These are phyloP conservation scores for Leptobrachium leishanense DNA, from an alignment of 2,113 vertebrate genomes.

Conservation along the genomic window DNA sequence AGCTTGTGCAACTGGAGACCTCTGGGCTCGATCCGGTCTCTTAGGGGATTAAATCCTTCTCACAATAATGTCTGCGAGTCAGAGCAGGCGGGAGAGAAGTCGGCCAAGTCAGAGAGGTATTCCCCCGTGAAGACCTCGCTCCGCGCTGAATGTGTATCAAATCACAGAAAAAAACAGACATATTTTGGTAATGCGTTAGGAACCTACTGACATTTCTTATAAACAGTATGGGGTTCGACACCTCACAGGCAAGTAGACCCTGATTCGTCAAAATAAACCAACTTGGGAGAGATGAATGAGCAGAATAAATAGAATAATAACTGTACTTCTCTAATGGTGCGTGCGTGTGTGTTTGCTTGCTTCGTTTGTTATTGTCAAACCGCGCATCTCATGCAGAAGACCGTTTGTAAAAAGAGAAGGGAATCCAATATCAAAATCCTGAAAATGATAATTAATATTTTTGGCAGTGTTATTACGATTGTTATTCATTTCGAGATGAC, in stretches of 20 bases:
- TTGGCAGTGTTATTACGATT: too few relatives aligned
- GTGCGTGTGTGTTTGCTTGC: too few relatives aligned
- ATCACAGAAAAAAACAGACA: conserved; percentile 23
- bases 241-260: background rate
- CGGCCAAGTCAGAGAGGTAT: conserved; percentile 7
- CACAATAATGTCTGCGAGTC: conserved; percentile 36
- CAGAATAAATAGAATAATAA: background rate
- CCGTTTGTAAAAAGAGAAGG: too few relatives aligned
- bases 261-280: conserved; percentile 39
- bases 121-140: background rate
- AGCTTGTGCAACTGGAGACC: conserved; percentile 38
- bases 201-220: conserved; percentile 22
- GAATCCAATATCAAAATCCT: too few relatives aligned
- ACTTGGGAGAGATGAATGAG: background rate
- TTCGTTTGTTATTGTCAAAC: too few relatives aligned
- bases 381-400: too few relatives aligned
- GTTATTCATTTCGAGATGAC: too few relatives aligned
- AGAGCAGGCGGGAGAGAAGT: conserved; percentile 29
- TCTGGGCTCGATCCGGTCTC: conserved; percentile 36
- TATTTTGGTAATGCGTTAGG: conserved; percentile 15
- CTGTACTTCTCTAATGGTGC: too few relatives aligned
- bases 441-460: too few relatives aligned
- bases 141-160: conserved; percentile 23
- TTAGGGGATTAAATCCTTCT: conserved; percentile 45
- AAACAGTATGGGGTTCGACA: conserved; percentile 6